A percentile compares a stretch with the other conserved stretches of the same genome.
Evolutionary conservation across 2,888 invertebrate species (phyloP).

Genomic region (Caenorhabditis wallacei): DNA sequence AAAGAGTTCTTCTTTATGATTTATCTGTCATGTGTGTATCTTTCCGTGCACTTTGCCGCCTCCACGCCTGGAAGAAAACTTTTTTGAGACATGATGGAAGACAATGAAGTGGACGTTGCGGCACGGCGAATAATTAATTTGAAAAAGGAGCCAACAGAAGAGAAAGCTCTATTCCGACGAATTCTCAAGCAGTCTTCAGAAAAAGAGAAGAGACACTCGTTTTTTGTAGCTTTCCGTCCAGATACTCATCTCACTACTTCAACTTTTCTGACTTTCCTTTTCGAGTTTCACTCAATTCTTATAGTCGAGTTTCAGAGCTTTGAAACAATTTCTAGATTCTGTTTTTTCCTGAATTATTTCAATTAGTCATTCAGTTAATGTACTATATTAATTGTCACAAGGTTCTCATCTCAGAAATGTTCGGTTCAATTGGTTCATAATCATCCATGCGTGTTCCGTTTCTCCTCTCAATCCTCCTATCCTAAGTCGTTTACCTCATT

Average conservation of each 20-base stretch:
- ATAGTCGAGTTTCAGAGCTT: too few species aligned
- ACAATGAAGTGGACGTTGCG: constrained; percentile 45
- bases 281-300: background rate
- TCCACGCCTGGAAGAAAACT: background rate
- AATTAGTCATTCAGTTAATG: background rate
- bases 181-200: constrained; percentile 41
- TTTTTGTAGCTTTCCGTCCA: constrained; percentile 26
- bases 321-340: background rate
- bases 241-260: constrained; percentile 2
- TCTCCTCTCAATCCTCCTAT: background rate
- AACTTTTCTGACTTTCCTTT: constrained; percentile 11
- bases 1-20: constrained; percentile 49
- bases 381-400: constrained; percentile 29
- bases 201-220: constrained; percentile 11
- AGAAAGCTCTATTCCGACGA: constrained; percentile 31
- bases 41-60: constrained; percentile 14
- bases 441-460: constrained; percentile 35
- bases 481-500: constrained; percentile 34
- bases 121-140: constrained; percentile 57
- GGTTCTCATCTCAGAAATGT: constrained; percentile 16
- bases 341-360: background rate
- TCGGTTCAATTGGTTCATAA: constrained; percentile 8
- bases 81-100: constrained; percentile 52
- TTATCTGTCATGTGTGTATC: constrained; percentile 54
- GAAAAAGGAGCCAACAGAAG: constrained; percentile 4